phyloP scores from a whole-genome alignment of 2,113 vertebrate species.

The Pongo pygmaeus region DNA sequence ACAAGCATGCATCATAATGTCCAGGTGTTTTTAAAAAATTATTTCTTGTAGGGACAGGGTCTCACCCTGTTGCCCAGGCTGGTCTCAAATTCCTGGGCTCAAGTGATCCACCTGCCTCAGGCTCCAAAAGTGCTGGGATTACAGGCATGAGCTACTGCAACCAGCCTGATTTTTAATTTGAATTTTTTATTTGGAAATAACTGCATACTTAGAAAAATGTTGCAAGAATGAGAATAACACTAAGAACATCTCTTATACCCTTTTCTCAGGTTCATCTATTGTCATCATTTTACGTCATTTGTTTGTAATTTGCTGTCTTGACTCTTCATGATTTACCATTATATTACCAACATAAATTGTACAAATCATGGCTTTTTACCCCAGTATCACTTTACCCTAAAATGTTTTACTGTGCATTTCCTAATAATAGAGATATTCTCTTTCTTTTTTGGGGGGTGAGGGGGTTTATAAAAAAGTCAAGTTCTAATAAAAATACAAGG shows the following conservation, averaged over 20 bases:
- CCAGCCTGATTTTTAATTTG: neutral
- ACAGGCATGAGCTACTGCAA: too few species aligned
- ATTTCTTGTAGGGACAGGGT: too few species aligned
- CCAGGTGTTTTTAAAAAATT: too few species aligned
- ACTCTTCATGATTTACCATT: neutral
- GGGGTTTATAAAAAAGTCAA: neutral
- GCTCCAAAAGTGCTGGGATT: too few species aligned
- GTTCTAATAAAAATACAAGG: neutral
- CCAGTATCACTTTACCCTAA: neutral
- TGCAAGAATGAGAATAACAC: neutral
- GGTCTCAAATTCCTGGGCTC: too few species aligned
- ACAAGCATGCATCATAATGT: too few species aligned
- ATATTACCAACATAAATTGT: neutral
- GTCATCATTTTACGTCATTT: neutral
- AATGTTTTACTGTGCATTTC: neutral
- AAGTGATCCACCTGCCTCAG: too few species aligned
- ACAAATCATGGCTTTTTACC: neutral
- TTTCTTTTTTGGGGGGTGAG: neutral
- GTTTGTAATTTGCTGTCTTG: neutral
- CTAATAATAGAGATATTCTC: neutral
- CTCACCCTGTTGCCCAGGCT: too few species aligned
- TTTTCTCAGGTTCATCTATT: neutral
- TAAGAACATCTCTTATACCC: neutral
- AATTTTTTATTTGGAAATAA: neutral
- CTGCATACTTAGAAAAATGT: neutral